Evolutionary conservation across 1,140 invertebrate species (phyloP).

Genomic region (Palaemon carinicauda): DNA sequence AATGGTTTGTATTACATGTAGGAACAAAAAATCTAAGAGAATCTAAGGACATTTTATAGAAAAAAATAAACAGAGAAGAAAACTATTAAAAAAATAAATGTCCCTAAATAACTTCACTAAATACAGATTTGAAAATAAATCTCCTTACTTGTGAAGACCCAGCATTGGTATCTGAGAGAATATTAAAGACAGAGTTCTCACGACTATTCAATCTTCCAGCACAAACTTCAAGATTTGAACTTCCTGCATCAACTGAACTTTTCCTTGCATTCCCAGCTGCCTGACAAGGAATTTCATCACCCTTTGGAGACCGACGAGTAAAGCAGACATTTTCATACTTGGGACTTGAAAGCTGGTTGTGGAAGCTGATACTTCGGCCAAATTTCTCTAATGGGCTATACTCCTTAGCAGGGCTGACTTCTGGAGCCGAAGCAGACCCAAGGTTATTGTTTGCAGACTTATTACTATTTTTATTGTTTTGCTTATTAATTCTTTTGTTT

Average conservation of each 20-base stretch:
- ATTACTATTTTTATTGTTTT: no score
- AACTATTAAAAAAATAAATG: neutral
- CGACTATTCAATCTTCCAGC: constrained; percentile 45
- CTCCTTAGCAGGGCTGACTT: constrained; percentile 58
- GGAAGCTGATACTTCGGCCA: constrained; percentile 59
- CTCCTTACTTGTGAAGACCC: constrained; percentile 30
- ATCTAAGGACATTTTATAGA: no score
- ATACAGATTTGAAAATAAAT: no score
- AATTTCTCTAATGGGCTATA: constrained; percentile 55
- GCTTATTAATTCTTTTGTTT: neutral
- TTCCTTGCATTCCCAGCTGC: neutral
- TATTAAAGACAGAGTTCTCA: constrained; percentile 59
- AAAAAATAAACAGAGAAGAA: no score
- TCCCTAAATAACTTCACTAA: no score
- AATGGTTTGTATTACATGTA: no score
- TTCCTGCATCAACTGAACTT: constrained; percentile 25
- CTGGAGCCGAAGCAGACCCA: constrained; percentile 58
- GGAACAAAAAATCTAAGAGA: no score
- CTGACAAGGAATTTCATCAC: constrained; percentile 1
- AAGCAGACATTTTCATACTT: constrained; percentile 60
- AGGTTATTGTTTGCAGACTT: constrained; percentile 54
- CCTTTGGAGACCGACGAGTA: constrained; percentile 9
- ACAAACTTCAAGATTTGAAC: constrained; percentile 57
- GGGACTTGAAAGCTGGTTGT: constrained; percentile 60
- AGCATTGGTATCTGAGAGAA: constrained; percentile 40